A percentile compares a stretch with the other conserved stretches of the same genome.
phyloP scores from a whole-genome alignment of 1,140 invertebrate genomes.

The Hormaphis cornu region DNA sequence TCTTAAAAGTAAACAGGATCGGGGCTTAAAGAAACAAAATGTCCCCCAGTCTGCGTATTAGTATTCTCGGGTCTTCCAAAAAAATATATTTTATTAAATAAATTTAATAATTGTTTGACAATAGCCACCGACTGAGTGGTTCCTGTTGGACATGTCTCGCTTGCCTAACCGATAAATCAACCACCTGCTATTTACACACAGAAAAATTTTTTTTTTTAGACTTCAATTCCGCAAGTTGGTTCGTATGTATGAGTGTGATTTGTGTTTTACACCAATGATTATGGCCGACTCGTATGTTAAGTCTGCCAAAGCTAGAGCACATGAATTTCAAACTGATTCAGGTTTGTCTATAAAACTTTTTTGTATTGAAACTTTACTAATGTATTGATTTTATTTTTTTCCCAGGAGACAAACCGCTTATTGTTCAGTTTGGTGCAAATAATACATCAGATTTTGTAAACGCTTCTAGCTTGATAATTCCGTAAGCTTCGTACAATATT shows the following conservation, averaged over 20 bases:
- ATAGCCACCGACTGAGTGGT: too few relatives aligned
- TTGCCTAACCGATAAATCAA: too few relatives aligned
- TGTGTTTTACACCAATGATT: slow-evolving; percentile 95
- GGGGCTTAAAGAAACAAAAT: too few relatives aligned
- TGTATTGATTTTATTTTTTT: background rate
- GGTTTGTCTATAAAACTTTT: slow-evolving; percentile 41
- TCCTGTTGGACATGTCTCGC: too few relatives aligned
- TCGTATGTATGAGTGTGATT: slow-evolving; percentile 72
- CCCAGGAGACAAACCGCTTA: slow-evolving; percentile 65
- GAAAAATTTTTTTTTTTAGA: slow-evolving; percentile 45
- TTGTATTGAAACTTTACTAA: background rate
- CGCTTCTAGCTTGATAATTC: slow-evolving; percentile 72
- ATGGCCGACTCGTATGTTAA: slow-evolving; percentile 84
- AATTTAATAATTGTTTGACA: too few relatives aligned
- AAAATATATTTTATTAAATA: too few relatives aligned
- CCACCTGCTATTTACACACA: too few relatives aligned
- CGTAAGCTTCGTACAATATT: slow-evolving; percentile 49
- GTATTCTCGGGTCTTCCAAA: too few relatives aligned
- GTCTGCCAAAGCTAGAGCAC: slow-evolving; percentile 75
- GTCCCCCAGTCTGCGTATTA: too few relatives aligned
- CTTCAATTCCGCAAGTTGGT: slow-evolving; percentile 76
- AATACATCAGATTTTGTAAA: slow-evolving; percentile 69
- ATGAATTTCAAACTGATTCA: slow-evolving; percentile 75
- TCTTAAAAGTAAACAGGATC: background rate
- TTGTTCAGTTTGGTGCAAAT: slow-evolving; percentile 92